Evolutionary conservation across 1,140 invertebrate species (phyloP), one percentile per base, ranked within the genome.

Genomic region (Pseudomyrmex flavicornis): DNA sequence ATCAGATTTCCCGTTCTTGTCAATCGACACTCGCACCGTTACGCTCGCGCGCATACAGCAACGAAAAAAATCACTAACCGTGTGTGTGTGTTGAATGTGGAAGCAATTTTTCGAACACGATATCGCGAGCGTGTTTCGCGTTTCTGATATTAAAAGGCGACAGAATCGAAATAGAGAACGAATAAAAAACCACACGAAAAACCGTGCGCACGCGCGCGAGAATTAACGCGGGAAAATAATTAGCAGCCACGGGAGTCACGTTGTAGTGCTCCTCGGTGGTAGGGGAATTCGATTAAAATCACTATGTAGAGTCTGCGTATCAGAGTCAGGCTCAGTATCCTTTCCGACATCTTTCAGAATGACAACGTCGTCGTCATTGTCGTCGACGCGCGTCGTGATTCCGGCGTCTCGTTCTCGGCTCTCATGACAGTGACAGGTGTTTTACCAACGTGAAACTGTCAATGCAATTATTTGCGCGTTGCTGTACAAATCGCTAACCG

Each of bases 241-340:
- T 84, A 79, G 13, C 15, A 15, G 12, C 70, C 58, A 63, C 44
- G 22, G 44, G 50, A 35, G 54, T 44, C 80, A 62, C 73, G 46
- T 84, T 83, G 80, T 77, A 26, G 5, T 56, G 73, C 44, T 26
- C n/a, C 74, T 75, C 66, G 65, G 50, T n/a, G 46, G 20, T 50
- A 82, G 82, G 87, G 87, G 87, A 86, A 85, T 61, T 22, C 66
- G 73, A 63, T 85, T 73, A 85, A 88, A 88, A 88, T 85, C 73
- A 50, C 73, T n/a, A 58, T n/a, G 77, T 69, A 83, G 73, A 63
- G 77, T 82, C 52, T 58, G 46, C 61, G 83, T 82, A 85, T 84
- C 86, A 80, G 56, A 62, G 58, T 48, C 66, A 59, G 44, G 73
- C 77, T 88, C 87, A 88, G 87, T 88, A 88, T 88, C 86, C 62